Evolutionary conservation across 2,888 invertebrate genomes (phyloP).

Genomic region (Idaea dimidiata): DNA sequence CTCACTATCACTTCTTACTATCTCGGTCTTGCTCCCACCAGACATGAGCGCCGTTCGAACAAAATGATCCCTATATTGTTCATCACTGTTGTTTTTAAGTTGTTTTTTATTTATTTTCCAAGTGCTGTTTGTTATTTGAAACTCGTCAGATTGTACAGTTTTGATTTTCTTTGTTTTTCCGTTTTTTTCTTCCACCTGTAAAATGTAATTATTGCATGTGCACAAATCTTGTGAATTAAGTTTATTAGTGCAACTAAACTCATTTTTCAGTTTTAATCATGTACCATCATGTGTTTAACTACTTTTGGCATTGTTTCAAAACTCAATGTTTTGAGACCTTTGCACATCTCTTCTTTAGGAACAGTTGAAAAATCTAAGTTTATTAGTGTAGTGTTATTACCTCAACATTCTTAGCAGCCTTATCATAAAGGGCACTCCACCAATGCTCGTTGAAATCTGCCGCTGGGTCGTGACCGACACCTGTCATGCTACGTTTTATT

Average conservation of each 20-base stretch:
- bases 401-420: constrained; percentile 85
- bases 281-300: no score
- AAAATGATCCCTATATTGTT: constrained; percentile 62
- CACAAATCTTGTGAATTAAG: no score
- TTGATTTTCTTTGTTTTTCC: constrained; percentile 69
- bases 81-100: constrained; percentile 34
- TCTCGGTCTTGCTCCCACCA: constrained; percentile 51
- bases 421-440: constrained; percentile 91
- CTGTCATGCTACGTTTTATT: constrained; percentile 88
- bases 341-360: no score
- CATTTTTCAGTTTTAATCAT: no score
- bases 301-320: no score
- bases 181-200: constrained; percentile 62
- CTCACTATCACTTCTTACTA: constrained; percentile 33
- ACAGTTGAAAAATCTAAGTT: no score
- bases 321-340: no score
- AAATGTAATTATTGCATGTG: constrained; percentile 9
- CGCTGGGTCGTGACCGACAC: constrained; percentile 88
- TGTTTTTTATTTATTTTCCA: constrained; percentile 60
- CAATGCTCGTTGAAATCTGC: constrained; percentile 90
- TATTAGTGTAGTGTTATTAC: constrained; percentile 46
- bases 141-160: constrained; percentile 50
- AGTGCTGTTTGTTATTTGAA: constrained; percentile 64
- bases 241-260: no score
- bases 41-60: constrained; percentile 60